Evolutionary conservation across 2,888 invertebrate genomes (phyloP), one percentile per base, ranked within the genome.

Genomic region (Yponomeuta cagnagella): DNA sequence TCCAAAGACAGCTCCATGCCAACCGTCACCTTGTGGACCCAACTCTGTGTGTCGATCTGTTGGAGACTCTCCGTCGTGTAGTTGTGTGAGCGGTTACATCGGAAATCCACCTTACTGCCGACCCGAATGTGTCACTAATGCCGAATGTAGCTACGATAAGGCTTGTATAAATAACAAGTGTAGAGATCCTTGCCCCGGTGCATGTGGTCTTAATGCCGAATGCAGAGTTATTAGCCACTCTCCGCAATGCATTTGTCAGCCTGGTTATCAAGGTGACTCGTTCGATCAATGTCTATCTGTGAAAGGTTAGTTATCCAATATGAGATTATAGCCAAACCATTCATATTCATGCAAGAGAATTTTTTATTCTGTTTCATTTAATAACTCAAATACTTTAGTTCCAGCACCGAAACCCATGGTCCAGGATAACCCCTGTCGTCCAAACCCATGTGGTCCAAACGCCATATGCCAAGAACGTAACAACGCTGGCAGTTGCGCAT

Each of bases 141-240:
- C 96, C 12, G 97, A 97, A 82, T 97, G 97, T 82, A 89, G 94
- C 70, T 94, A 94, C 74, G 94, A 96, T 78, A 94, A 93, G 76
- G 96, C 97, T 43, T 97, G 97, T 80, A 93, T 95, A 12, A 96
- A 96, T 79, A 94, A 94, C 73, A 96, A 95, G 83, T 97, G 97
- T 79, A 88, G 94, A 9, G 96, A 97, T 81, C 97, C 97, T 30
- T 97, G 97, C 77, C 93, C 95, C 3, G 96, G 96, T 65, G 94
- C 95, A 48, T 97, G 97, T 76, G 97, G 97, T 70, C 93, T 93
- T 73, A 94, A 94, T 71, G 96, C 98, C 0, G 88, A 94, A 70
- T 98, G 98, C 80, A 93, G 95, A 73, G 96, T 96, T 1, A 93
- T 97, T 70, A 97, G 97, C 82, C 98, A 98, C 83, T 96, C 96